Base-by-base conservation (phyloP, 2,888 invertebrate species). In the Tetragnatha montana region DNA sequence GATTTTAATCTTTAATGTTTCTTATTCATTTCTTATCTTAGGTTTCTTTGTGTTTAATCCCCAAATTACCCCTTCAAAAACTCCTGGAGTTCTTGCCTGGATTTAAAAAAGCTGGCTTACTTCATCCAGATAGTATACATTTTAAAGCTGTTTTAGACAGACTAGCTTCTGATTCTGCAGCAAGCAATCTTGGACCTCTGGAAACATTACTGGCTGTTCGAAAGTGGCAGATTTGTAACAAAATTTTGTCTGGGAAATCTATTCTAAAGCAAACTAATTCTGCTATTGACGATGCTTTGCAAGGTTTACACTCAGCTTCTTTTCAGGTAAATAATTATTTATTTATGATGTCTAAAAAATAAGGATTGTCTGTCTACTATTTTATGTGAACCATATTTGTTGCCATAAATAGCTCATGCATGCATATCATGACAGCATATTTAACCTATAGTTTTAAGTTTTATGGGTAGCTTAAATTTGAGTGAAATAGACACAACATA, bases 41-140 rank as follows among this genome's bases (percentile, higher is more conserved):
- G 96, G 94, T 96, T 74, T 96, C 96, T 96, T 94, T 94, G 92
- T 94, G 95, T 89, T 93, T 96, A 76, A 92, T 96, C 82, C 94
- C 95, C 0, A 94, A 94, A 89, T 93, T 96, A 93, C 93, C 94
- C 75, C 92, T 95, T 71, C 93, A 93, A 70, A 94, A 94, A 17
- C 92, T 96, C 51, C 92, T 96, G 60, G 93, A 93, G 81, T 94
- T 94, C 92, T 93, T 96, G 71, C 95, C 95, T 91, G 95, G 95
- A 92, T 94, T 96, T 86, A 95, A 95, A 92, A 95, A 95, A 93
- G 94, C 95, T 93, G 95, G 95, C 8, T 95, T 95, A 92, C 93
- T 96, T 60, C 95, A 95, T 92, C 92, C 93, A 19, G 94, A 95
- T 70, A 94, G 94, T 0, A 93, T 94, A 1, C 94, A 95, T 50